Evolutionary conservation across 1,140 invertebrate genomes (phyloP).

Genomic region (Cydia strobilella): DNA sequence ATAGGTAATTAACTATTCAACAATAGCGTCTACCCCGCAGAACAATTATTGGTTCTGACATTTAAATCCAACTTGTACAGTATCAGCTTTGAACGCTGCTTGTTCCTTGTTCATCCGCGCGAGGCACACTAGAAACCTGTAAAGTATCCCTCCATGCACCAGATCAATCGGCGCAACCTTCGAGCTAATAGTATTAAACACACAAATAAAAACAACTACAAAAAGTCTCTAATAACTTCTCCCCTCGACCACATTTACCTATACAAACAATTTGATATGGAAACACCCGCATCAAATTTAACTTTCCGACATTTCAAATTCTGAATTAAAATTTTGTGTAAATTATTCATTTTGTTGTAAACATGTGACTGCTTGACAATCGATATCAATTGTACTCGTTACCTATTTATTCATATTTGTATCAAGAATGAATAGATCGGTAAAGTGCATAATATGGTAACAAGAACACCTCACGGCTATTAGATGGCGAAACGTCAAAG

Average conservation of each 20-base stretch:
- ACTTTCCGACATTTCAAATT: background rate
- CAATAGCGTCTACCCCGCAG: background rate
- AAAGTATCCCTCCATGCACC: background rate
- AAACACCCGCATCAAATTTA: background rate
- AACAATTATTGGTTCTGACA: background rate
- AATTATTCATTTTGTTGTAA: slow-evolving; percentile 12
- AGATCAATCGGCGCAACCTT: slow-evolving; percentile 6
- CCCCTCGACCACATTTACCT: background rate
- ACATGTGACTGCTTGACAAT: slow-evolving; percentile 13
- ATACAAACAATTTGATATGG: slow-evolving; percentile 10
- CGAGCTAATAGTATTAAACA: background rate
- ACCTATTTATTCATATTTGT: slow-evolving; percentile 1
- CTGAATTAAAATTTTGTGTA: slow-evolving; percentile 10
- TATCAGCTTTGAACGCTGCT: background rate
- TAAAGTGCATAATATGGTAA: slow-evolving; percentile 22
- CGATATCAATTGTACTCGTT: background rate
- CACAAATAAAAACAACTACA: background rate
- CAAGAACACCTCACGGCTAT: slow-evolving; percentile 22
- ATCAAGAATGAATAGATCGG: background rate
- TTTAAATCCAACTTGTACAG: background rate
- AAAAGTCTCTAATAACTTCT: background rate
- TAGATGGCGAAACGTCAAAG: slow-evolving; percentile 26
- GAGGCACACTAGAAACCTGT: background rate
- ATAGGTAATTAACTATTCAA: background rate
- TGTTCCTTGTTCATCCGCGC: background rate